Evolutionary conservation across 2,888 invertebrate genomes (phyloP).

Genomic region (Pteria penguin): DNA sequence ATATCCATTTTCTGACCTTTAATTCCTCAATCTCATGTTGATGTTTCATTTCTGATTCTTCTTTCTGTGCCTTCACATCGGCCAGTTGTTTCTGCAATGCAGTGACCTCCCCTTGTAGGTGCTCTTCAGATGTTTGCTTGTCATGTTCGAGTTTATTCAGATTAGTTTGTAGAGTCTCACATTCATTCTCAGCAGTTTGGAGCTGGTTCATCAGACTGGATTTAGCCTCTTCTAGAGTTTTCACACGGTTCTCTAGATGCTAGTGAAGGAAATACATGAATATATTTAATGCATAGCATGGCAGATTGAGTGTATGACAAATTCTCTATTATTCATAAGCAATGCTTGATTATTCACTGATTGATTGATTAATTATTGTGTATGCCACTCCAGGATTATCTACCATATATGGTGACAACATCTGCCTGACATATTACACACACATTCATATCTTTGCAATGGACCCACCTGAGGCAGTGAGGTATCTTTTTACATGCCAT

Average conservation of each 20-base stretch:
- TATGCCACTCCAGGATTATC: no score
- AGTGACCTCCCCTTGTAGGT: conserved; percentile 55
- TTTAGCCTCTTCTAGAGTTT: conserved; percentile 70
- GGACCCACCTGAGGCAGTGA: no score
- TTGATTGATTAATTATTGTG: no score
- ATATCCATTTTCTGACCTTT: no score
- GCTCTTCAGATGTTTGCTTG: conserved; percentile 50
- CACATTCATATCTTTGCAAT: no score
- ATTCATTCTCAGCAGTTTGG: conserved; percentile 47
- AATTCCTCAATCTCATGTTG: conserved; percentile 57
- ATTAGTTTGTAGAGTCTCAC: conserved; percentile 39
- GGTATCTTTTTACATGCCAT: no score
- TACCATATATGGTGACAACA: no score
- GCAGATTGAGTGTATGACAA: no score
- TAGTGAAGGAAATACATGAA: conserved; percentile 48
- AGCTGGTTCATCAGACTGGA: conserved; percentile 61
- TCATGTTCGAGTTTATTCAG: conserved; percentile 51
- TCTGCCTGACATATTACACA: no score
- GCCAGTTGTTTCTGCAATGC: conserved; percentile 54
- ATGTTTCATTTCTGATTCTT: conserved; percentile 48
- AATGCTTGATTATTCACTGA: no score
- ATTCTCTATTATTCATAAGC: no score
- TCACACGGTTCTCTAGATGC: conserved; percentile 77
- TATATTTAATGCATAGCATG: no score
- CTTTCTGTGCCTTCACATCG: conserved; percentile 54